phyloP scores from a whole-genome alignment of 92 coral and sea anemone genomes.

The Blastomussa wellsi region DNA sequence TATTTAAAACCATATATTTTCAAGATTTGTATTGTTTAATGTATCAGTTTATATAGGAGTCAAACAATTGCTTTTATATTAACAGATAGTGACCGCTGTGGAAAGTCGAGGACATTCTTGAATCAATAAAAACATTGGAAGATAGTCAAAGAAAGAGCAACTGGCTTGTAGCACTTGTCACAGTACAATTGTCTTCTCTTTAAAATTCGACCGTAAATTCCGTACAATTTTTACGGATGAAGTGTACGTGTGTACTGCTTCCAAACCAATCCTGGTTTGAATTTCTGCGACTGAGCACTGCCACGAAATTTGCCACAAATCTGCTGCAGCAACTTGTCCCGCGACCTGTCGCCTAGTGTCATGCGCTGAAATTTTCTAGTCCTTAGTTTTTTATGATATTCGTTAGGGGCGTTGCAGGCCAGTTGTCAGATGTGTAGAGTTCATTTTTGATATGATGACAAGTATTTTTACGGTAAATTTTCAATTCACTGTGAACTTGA shows the following conservation, averaged over 20 bases:
- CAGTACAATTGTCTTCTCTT: not conserved
- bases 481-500: not conserved
- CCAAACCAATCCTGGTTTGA: no score
- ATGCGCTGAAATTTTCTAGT: no score
- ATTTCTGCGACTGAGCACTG: no score
- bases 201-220: no score
- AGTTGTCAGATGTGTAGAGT: not conserved
- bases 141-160: not conserved
- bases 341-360: no score
- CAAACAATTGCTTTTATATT: not conserved
- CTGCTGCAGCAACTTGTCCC: no score
- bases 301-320: no score
- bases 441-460: not conserved
- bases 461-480: not conserved
- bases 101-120: not conserved
- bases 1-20: not conserved
- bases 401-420: not conserved
- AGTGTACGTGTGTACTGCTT: no score
- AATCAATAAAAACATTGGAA: not conserved
- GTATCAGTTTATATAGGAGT: not conserved
- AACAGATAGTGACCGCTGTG: not conserved
- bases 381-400: not conserved
- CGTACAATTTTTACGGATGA: no score
- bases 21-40: not conserved
- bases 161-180: not conserved